Evolutionary conservation across 2,113 vertebrate species (phyloP).

Genomic region (Macquaria ambigua): DNA sequence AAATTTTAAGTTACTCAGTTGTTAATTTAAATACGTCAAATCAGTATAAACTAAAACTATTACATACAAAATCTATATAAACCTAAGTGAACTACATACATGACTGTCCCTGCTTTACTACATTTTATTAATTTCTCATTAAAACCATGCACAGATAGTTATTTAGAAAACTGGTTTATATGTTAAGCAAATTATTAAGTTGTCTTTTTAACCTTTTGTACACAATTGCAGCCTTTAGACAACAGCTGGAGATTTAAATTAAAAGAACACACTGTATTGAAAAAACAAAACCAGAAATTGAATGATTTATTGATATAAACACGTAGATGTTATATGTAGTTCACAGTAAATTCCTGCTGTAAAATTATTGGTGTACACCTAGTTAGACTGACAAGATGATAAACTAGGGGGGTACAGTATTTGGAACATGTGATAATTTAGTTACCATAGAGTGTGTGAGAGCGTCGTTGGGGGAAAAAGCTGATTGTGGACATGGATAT

Average conservation of each 20-base stretch:
- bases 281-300: constrained; percentile 75
- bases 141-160: background rate
- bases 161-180: background rate
- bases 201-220: background rate
- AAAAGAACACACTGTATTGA: constrained; percentile 39
- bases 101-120: background rate
- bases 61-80: background rate
- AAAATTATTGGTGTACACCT: constrained; percentile 33
- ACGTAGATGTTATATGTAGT: constrained; percentile 70
- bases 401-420: constrained; percentile 7
- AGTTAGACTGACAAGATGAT: constrained; percentile 27
- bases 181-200: background rate
- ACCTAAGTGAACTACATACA: background rate
- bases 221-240: background rate
- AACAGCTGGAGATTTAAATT: background rate
- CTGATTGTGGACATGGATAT: constrained; percentile 67
- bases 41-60: background rate
- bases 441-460: background rate
- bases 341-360: constrained; percentile 55
- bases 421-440: constrained; percentile 11
- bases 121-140: background rate
- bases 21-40: background rate
- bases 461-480: constrained; percentile 41
- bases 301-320: constrained; percentile 83
- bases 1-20: background rate